phyloP scores from a whole-genome alignment of 1,140 invertebrate genomes.

The Drosophila pallidifrons region DNA sequence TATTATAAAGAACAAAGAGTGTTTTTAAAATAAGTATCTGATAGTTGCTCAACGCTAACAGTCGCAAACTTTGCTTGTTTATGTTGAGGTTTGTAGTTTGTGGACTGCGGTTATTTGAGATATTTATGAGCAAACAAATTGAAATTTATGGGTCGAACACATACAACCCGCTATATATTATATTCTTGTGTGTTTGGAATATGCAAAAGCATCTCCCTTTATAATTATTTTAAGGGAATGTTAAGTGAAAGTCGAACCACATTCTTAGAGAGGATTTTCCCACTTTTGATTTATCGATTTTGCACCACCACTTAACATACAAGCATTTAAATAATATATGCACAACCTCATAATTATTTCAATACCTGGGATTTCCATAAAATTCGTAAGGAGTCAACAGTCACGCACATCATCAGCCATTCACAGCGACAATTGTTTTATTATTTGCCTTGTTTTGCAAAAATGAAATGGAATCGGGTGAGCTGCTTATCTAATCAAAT shows the following conservation, averaged over 20 bases:
- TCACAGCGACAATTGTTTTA: slow-evolving; percentile 2
- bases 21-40: neutral
- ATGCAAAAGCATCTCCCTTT: too few species aligned
- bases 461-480: neutral
- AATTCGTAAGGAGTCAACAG: neutral
- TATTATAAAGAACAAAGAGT: too few species aligned
- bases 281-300: slow-evolving; percentile 42
- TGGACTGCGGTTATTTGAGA: neutral
- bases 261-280: neutral
- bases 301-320: neutral
- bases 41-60: neutral
- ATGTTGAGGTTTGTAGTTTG: neutral
- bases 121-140: slow-evolving; percentile 11
- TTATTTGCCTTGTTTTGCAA: neutral
- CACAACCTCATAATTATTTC: slow-evolving; percentile 4
- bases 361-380: slow-evolving; percentile 1
- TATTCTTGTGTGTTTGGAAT: too few species aligned
- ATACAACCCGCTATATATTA: too few species aligned
- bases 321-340: slow-evolving; percentile 20
- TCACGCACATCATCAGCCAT: slow-evolving; percentile 19
- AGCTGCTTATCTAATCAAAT: slow-evolving; percentile 23
- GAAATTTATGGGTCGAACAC: slow-evolving; percentile 1
- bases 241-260: slow-evolving; percentile 15
- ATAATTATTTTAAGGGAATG: slow-evolving; percentile 10
- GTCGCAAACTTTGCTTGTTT: neutral